Conservation (phyloP, 1,140 invertebrate species). For the Cecropterus lyciades region DNA sequence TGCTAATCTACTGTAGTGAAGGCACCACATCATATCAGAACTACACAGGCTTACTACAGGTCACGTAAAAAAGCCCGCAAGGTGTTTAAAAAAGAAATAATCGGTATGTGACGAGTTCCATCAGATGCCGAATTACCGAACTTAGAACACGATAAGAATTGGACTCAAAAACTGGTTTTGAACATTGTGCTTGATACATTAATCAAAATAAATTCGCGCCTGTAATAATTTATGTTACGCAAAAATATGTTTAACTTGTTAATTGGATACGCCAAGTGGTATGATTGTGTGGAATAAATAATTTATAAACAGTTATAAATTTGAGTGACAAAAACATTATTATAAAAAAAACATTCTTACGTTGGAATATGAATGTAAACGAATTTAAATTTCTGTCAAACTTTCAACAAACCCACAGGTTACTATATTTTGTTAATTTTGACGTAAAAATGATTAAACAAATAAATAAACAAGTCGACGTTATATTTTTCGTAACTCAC, state of each 20-base stretch:
- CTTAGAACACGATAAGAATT: conserved; percentile 14
- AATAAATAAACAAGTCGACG: not conserved
- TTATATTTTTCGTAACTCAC: not conserved
- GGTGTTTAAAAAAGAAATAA: conserved; percentile 29
- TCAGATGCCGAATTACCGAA: conserved; percentile 31
- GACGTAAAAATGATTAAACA: too few species aligned
- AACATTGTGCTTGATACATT: conserved; percentile 13
- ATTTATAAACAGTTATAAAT: not conserved
- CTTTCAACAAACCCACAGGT: too few species aligned
- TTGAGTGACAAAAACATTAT: not conserved
- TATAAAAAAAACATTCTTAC: too few species aligned
- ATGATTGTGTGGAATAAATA: not conserved
- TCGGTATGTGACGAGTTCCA: conserved; percentile 17
- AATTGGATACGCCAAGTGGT: conserved; percentile 4
- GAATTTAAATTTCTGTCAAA: too few species aligned
- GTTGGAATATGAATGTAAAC: too few species aligned
- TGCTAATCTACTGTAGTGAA: too few species aligned
- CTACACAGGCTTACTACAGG: too few species aligned
- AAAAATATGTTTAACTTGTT: conserved; percentile 1
- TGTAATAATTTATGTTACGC: conserved; percentile 4
- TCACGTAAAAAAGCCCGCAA: conserved; percentile 10
- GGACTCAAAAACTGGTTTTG: conserved; percentile 12
- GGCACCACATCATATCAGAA: too few species aligned
- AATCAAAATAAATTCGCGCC: conserved; percentile 20
- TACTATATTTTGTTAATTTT: too few species aligned